Conservation (phyloP, 2,797 vertebrate species). For the Borostomias antarcticus region DNA sequence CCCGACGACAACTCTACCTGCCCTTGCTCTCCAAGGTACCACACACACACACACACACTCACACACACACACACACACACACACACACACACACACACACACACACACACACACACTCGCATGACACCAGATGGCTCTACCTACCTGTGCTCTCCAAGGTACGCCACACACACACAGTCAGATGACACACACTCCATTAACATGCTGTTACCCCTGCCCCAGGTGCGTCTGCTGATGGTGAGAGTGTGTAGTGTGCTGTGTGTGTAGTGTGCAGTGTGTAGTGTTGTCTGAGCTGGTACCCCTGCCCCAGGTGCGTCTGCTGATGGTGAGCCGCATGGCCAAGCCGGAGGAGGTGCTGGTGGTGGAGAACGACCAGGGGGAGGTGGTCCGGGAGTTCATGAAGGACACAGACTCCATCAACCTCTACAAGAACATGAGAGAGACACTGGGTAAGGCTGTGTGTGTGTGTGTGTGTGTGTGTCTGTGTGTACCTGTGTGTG, state of each 20-base stretch:
- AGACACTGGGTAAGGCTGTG: constrained; percentile 87
- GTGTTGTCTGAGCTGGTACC: constrained; percentile 42
- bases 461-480: background rate
- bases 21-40: constrained; percentile 96
- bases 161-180: too few species aligned
- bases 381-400: constrained; percentile 98
- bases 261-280: background rate
- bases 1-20: constrained; percentile 91
- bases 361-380: constrained; percentile 99
- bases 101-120: too few species aligned
- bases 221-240: constrained; percentile 98
- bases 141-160: too few species aligned
- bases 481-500: background rate
- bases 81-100: too few species aligned
- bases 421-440: constrained; percentile 99
- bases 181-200: too few species aligned
- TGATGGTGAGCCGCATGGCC: constrained; percentile 99
- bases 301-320: constrained; percentile 84
- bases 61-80: too few species aligned
- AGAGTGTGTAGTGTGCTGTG: constrained; percentile 60
- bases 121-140: too few species aligned
- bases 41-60: too few species aligned
- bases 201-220: constrained; percentile 29
- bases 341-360: constrained; percentile 98
- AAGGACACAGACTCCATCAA: constrained; percentile 99